Conservation (phyloP, 1,140 invertebrate species). For the Aphaenogaster rudis region DNA sequence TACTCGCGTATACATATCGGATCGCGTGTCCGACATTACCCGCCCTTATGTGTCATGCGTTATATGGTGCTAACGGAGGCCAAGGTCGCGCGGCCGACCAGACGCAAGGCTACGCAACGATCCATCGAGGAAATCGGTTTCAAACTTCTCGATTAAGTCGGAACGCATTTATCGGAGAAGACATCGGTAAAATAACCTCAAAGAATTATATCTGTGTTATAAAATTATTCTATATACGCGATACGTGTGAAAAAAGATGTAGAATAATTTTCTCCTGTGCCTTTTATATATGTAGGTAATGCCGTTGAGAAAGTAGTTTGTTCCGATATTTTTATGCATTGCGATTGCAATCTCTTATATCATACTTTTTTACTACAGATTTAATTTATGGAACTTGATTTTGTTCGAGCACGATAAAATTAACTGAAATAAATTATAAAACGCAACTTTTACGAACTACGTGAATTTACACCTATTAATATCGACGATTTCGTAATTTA, state of each 20-base stretch:
- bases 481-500: background rate
- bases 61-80: constrained; percentile 67
- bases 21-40: constrained; percentile 72
- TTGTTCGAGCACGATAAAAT: background rate
- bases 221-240: background rate
- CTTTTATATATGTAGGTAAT: background rate
- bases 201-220: background rate
- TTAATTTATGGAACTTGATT: constrained; percentile 24
- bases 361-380: background rate
- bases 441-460: background rate
- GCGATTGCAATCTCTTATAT: constrained; percentile 2
- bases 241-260: background rate
- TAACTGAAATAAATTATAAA: background rate
- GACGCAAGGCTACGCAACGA: constrained; percentile 38
- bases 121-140: background rate
- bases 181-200: background rate
- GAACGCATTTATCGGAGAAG: background rate
- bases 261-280: background rate
- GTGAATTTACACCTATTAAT: background rate
- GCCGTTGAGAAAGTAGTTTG: background rate
- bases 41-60: constrained; percentile 67
- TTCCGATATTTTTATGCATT: background rate
- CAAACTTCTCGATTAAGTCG: background rate
- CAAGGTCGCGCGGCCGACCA: constrained; percentile 67
- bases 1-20: constrained; percentile 60